These are phyloP conservation scores for Octonoba sinensis DNA, from an alignment of 2,888 invertebrate genomes.

Conservation along the genomic window DNA sequence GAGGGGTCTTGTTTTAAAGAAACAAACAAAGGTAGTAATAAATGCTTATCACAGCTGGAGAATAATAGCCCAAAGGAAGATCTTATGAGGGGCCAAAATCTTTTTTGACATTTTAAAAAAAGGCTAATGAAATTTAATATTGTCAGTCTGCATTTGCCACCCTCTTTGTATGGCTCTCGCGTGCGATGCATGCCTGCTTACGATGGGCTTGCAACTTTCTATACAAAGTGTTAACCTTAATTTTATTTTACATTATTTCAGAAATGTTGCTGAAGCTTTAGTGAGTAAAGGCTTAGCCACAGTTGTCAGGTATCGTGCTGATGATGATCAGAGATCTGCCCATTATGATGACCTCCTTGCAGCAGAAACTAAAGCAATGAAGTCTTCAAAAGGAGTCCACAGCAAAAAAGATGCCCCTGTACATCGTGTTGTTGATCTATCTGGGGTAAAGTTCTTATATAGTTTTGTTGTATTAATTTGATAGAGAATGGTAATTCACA, in stretches of 20 bases:
- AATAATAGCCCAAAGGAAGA: too few species aligned
- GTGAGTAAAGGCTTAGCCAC: conserved; percentile 92
- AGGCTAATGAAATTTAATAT: too few species aligned
- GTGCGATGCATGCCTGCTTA: too few species aligned
- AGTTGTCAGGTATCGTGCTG: conserved; percentile 92
- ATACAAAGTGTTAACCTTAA: not conserved
- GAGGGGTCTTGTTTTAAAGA: too few species aligned
- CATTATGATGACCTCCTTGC: conserved; percentile 92
- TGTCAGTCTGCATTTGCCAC: too few species aligned
- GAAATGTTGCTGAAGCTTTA: conserved; percentile 93
- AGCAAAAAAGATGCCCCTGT: conserved; percentile 83
- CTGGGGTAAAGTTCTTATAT: conserved; percentile 73
- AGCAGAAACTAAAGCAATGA: conserved; percentile 93
- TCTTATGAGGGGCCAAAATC: too few species aligned
- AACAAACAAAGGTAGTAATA: too few species aligned
- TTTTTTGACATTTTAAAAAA: too few species aligned
- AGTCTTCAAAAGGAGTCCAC: conserved; percentile 85
- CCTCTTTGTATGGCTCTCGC: too few species aligned
- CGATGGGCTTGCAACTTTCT: too few species aligned
- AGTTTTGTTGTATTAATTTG: not conserved
- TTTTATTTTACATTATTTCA: conserved; percentile 66
- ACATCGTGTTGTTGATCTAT: conserved; percentile 86
- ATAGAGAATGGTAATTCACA: not conserved
- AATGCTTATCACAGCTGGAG: too few species aligned
- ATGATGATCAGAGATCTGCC: conserved; percentile 95